phyloP scores from a whole-genome alignment of 2,888 invertebrate genomes.

The Drosophila paramelanica region DNA sequence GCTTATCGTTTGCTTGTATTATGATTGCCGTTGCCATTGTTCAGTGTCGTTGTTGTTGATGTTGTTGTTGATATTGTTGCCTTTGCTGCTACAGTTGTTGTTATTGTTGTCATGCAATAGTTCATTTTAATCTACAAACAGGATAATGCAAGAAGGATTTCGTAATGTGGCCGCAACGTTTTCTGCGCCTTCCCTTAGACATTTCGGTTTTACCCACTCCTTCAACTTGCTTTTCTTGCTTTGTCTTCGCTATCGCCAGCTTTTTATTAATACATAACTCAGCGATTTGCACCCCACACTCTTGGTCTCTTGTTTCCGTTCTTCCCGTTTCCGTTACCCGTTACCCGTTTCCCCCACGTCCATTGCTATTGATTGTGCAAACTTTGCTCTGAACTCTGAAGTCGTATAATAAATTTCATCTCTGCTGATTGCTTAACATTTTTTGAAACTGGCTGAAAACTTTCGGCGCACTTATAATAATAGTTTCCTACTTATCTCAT shows the following conservation, averaged over 20 bases:
- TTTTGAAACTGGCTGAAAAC: conserved; percentile 46
- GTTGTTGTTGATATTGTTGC: conserved; percentile 25
- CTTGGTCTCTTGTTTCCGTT: conserved; percentile 21
- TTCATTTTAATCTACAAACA: conserved; percentile 80
- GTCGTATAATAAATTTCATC: conserved; percentile 74
- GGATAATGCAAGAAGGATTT: conserved; percentile 79
- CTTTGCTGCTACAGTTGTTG: conserved; percentile 27
- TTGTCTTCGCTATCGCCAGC: conserved; percentile 57
- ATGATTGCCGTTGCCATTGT: conserved; percentile 72
- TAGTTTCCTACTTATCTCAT: conserved; percentile 27
- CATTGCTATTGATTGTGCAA: conserved; percentile 59
- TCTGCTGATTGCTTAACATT: conserved; percentile 60
- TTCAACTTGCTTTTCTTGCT: conserved; percentile 25
- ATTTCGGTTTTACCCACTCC: conserved; percentile 3
- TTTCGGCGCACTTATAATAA: conserved; percentile 44
- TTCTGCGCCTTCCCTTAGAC: conserved; percentile 29
- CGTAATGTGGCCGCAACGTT: conserved; percentile 69
- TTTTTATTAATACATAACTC: conserved; percentile 64
- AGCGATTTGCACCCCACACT: conserved; percentile 43
- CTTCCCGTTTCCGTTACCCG: conserved; percentile 5
- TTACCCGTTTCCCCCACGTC: background rate
- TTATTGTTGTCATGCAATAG: conserved; percentile 71
- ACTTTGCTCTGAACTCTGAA: conserved; percentile 58
- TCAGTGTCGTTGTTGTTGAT: conserved; percentile 49
- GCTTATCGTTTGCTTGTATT: conserved; percentile 77